These are phyloP conservation scores for Anadara kagoshimensis DNA, from an alignment of 1,140 invertebrate species.

Conservation along the genomic window DNA sequence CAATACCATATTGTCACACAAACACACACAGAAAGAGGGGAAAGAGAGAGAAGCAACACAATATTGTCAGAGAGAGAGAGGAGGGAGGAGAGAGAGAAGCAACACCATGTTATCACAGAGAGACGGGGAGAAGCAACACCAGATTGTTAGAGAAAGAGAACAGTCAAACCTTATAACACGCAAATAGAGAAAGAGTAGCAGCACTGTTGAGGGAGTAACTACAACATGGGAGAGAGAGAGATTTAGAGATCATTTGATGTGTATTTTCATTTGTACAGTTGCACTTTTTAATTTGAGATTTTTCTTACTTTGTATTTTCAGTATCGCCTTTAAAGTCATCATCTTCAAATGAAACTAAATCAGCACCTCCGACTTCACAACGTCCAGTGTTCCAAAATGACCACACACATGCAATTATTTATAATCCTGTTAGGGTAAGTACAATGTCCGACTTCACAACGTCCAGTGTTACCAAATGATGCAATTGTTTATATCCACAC, in stretches of 20 bases:
- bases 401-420: constrained; percentile 66
- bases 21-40: too few species aligned
- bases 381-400: constrained; percentile 49
- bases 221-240: too few species aligned
- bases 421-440: constrained; percentile 47
- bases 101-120: too few species aligned
- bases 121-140: too few species aligned
- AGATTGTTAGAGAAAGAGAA: neutral
- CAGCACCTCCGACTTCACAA: constrained; percentile 54
- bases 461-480: too few species aligned
- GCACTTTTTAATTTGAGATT: neutral
- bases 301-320: constrained; percentile 48
- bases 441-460: too few species aligned
- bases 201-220: too few species aligned
- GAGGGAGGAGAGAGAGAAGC: neutral
- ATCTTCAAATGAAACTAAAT: constrained; percentile 55
- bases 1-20: too few species aligned
- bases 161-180: neutral
- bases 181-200: neutral
- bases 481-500: too few species aligned
- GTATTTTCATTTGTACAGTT: too few species aligned
- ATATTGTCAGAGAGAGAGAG: too few species aligned
- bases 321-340: constrained; percentile 63
- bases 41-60: neutral
- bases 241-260: too few species aligned